Conservation (phyloP, 2,888 invertebrate genomes). For the Mylabris sibirica region DNA sequence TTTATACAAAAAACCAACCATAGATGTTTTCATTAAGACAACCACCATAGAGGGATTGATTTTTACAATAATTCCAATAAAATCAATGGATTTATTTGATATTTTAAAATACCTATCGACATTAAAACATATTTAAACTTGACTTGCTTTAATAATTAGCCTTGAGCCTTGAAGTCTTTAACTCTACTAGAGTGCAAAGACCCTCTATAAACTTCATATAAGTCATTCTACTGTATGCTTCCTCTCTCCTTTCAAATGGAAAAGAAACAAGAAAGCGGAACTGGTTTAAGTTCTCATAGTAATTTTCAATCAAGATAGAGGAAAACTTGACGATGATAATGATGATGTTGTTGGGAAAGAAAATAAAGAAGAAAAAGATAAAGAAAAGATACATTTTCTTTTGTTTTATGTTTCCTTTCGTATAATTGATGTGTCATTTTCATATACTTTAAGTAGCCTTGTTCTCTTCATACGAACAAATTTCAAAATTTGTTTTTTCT, state of each 20-base stretch:
- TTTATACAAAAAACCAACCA: neutral
- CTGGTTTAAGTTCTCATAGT: conserved; percentile 7
- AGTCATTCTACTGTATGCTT: neutral
- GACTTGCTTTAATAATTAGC: conserved; percentile 5
- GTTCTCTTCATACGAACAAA: neutral
- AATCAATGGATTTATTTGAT: neutral
- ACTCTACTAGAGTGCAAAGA: conserved; percentile 4
- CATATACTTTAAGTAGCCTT: neutral
- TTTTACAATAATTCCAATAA: neutral
- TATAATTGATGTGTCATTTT: conserved; percentile 11
- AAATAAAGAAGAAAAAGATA: no score
- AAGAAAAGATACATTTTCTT: neutral
- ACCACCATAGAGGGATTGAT: neutral
- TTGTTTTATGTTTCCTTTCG: neutral
- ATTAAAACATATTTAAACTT: neutral
- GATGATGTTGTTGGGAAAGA: neutral
- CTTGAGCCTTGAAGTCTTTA: neutral
- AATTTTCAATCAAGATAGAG: conserved; percentile 4
- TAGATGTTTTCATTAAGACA: neutral
- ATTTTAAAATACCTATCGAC: neutral
- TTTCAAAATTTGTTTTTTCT: neutral
- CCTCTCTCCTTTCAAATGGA: neutral
- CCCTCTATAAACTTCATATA: conserved; percentile 9
- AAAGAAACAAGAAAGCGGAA: neutral
- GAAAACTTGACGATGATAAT: neutral